phyloP scores from a whole-genome alignment of 2,888 invertebrate species.

The Melieria crassipennis region DNA sequence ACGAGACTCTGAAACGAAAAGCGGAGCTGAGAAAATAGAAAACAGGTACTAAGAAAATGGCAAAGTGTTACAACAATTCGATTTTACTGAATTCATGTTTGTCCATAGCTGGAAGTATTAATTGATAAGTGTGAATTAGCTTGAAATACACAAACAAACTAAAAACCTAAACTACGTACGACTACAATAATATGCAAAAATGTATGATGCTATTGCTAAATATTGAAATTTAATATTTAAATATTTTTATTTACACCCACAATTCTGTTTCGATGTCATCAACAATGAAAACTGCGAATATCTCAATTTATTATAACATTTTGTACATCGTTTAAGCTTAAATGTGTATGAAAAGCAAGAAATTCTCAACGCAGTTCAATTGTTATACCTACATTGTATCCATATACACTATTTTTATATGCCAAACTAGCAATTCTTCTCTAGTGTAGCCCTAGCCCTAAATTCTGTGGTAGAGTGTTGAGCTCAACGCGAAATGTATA shows the following conservation, averaged over 20 bases:
- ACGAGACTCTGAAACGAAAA: too few relatives aligned
- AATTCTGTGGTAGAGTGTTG: conserved; percentile 7
- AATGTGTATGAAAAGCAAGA: not conserved
- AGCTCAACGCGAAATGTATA: conserved; percentile 36
- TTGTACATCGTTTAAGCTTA: not conserved
- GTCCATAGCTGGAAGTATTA: conserved; percentile 38
- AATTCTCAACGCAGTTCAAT: not conserved
- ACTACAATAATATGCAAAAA: not conserved
- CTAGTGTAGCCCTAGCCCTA: not conserved
- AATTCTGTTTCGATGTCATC: not conserved
- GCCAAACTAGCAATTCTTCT: not conserved
- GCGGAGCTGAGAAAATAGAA: too few relatives aligned
- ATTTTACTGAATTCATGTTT: not conserved
- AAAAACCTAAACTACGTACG: too few relatives aligned
- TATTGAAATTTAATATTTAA: not conserved
- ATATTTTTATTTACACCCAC: not conserved
- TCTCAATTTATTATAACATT: not conserved
- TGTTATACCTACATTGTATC: not conserved
- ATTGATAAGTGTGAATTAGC: not conserved
- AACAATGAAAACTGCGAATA: conserved; percentile 1
- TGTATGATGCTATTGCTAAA: not conserved
- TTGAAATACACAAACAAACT: too few relatives aligned
- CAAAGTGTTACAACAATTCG: too few relatives aligned
- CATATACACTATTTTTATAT: not conserved
- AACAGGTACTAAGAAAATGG: too few relatives aligned